Evolutionary conservation across 2,113 vertebrate species (phyloP).

Genomic region (Xyrauchen texanus): DNA sequence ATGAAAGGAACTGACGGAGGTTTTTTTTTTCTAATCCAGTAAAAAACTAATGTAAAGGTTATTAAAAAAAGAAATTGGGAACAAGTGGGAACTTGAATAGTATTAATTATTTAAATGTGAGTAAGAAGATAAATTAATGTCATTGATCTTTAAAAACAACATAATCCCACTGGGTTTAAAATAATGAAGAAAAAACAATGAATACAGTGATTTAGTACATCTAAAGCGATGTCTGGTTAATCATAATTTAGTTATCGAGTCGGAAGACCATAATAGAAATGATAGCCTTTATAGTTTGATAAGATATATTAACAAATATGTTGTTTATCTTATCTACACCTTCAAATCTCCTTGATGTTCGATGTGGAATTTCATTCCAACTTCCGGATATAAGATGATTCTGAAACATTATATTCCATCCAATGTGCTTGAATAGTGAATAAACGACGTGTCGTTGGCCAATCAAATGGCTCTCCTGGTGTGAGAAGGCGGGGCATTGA

Average conservation of each 20-base stretch:
- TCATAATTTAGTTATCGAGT: neutral
- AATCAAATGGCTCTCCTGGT: conserved; percentile 36
- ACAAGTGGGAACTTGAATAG: no score
- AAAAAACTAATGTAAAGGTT: no score
- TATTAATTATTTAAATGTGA: no score
- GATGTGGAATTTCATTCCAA: neutral
- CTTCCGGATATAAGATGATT: conserved; percentile 20
- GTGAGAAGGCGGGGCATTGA: conserved; percentile 37
- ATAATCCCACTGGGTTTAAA: no score
- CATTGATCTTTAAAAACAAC: no score
- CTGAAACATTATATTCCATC: neutral
- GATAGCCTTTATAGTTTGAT: neutral
- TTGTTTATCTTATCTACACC: neutral
- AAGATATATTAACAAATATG: neutral
- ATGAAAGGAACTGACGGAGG: no score
- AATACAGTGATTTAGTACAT: no score
- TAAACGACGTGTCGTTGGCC: conserved; percentile 6
- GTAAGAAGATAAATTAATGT: no score
- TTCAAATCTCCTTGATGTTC: neutral
- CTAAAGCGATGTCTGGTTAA: neutral
- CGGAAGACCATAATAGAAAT: neutral
- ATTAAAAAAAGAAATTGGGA: no score
- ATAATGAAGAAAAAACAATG: no score
- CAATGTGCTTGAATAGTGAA: neutral
- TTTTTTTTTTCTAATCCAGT: no score